A percentile compares a stretch with the other conserved stretches of the same genome.
Conservation (phyloP, 2,113 vertebrate genomes). For the Zosterops borbonicus region DNA sequence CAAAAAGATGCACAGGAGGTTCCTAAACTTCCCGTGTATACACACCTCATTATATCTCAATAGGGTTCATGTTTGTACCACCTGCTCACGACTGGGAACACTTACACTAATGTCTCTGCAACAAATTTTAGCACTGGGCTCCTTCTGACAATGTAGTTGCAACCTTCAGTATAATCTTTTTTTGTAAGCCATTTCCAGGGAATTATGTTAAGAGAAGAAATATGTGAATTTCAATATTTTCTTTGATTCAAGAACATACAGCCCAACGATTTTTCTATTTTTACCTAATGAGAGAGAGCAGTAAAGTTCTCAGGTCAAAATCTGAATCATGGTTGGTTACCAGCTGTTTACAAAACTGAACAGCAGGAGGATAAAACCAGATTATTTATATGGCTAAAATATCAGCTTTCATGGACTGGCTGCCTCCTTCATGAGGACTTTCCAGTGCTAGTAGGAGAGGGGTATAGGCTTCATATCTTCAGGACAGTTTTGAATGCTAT, state of each 20-base stretch:
- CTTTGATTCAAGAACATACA: conserved; percentile 40
- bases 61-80: conserved; percentile 73
- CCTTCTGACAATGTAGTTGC: conserved; percentile 66
- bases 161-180: conserved; percentile 46
- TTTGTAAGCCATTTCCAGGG: conserved; percentile 53
- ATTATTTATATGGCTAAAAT: conserved; percentile 64
- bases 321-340: conserved; percentile 67
- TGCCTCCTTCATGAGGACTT: conserved; percentile 58
- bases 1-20: conserved; percentile 77
- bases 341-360: conserved; percentile 71
- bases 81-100: conserved; percentile 74
- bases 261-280: not conserved
- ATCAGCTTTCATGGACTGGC: conserved; percentile 32
- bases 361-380: conserved; percentile 38
- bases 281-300: conserved; percentile 54
- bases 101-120: conserved; percentile 56
- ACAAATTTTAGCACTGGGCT: conserved; percentile 62
- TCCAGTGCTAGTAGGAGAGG: conserved; percentile 41
- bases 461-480: conserved; percentile 13
- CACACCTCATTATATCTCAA: conserved; percentile 82
- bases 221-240: conserved; percentile 65
- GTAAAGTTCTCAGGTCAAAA: conserved; percentile 58
- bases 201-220: conserved; percentile 11
- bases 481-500: conserved; percentile 43
- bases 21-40: conserved; percentile 74